phyloP scores from a whole-genome alignment of 2,888 invertebrate species.

The Drosophila colorata region DNA sequence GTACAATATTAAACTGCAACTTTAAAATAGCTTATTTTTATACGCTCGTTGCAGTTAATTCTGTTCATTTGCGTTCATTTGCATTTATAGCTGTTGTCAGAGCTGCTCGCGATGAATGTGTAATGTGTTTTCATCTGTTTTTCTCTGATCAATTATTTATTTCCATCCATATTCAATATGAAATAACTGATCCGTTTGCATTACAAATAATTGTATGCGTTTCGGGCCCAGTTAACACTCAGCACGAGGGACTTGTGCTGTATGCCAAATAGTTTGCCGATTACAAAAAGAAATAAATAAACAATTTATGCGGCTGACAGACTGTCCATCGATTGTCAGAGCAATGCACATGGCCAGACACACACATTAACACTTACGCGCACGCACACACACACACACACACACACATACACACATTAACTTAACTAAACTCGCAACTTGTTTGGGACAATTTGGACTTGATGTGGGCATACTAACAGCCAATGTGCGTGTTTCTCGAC shows the following conservation, averaged over 20 bases:
- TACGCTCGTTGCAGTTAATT: neutral
- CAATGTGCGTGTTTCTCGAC: slow-evolving; percentile 44
- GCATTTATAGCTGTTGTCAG: neutral
- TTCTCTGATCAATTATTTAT: slow-evolving; percentile 4
- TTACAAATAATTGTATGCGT: slow-evolving; percentile 22
- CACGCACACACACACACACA: slow-evolving; percentile 15
- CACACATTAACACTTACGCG: too few relatives aligned
- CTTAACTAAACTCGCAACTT: slow-evolving; percentile 36
- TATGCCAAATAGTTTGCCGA: slow-evolving; percentile 17
- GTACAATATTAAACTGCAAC: neutral
- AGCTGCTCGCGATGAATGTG: neutral
- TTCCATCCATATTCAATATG: neutral
- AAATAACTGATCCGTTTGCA: slow-evolving; percentile 13
- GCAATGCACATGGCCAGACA: slow-evolving; percentile 5
- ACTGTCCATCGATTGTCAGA: slow-evolving; percentile 8
- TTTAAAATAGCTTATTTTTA: neutral
- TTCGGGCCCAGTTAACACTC: slow-evolving; percentile 41
- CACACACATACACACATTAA: slow-evolving; percentile 16
- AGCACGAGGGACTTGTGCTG: slow-evolving; percentile 45
- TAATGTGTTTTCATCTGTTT: too few relatives aligned
- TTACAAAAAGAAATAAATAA: slow-evolving; percentile 14
- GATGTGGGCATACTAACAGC: slow-evolving; percentile 65
- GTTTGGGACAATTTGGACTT: slow-evolving; percentile 59
- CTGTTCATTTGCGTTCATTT: neutral
- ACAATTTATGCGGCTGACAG: slow-evolving; percentile 30